Evolutionary conservation across 2,797 vertebrate species (phyloP).

Genomic region (Sebastes ruberrimus): DNA sequence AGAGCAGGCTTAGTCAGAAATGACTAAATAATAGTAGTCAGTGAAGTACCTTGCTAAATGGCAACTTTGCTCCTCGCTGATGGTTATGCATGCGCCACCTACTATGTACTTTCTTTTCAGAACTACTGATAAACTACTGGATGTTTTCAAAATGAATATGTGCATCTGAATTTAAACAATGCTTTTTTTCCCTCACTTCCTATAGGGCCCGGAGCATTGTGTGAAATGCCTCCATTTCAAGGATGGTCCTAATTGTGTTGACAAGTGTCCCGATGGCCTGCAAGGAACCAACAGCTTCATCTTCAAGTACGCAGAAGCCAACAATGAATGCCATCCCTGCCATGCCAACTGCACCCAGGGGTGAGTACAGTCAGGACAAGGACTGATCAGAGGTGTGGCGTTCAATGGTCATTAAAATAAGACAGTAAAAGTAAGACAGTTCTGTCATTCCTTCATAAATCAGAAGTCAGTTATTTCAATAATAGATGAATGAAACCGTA

Average conservation of each 20-base stretch:
- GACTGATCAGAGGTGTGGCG: background rate
- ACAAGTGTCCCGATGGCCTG: constrained; percentile 95
- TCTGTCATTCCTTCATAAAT: background rate
- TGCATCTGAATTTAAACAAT: background rate
- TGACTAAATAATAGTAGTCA: background rate
- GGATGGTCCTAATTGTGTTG: constrained; percentile 96
- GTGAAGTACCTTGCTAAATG: background rate
- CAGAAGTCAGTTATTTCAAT: background rate
- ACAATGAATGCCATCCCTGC: constrained; percentile 94
- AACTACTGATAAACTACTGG: background rate
- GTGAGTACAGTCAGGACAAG: constrained; percentile 52
- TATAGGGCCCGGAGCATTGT: constrained; percentile 94
- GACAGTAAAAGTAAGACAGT: background rate
- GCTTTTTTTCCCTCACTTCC: background rate
- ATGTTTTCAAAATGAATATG: constrained; percentile 3
- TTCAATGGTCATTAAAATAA: background rate
- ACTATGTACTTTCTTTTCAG: background rate
- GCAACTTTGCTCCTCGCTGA: background rate
- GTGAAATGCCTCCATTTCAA: constrained; percentile 94
- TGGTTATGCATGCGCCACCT: background rate
- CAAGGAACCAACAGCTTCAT: constrained; percentile 96
- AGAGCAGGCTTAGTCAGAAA: too few relatives aligned
- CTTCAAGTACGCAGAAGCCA: constrained; percentile 94
- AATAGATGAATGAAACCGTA: background rate
- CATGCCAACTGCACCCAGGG: constrained; percentile 96